Conservation (phyloP, 1,140 invertebrate species). For the Atta texana region DNA sequence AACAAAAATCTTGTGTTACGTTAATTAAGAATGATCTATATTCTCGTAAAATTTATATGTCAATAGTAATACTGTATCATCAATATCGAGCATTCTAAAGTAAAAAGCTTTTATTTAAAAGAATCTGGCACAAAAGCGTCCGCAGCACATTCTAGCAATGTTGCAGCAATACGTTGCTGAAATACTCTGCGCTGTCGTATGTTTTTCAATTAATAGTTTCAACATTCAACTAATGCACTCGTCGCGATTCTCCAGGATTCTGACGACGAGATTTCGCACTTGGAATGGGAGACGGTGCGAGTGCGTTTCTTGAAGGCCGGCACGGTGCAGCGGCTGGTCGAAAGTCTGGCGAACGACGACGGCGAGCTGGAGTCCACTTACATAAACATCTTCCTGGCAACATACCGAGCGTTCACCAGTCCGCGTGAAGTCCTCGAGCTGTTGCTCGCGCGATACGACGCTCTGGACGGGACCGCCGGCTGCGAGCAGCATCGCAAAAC, state of each 20-base stretch:
- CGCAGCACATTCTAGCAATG: too few species aligned
- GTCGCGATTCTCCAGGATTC: slow-evolving; percentile 88
- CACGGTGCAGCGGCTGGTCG: slow-evolving; percentile 96
- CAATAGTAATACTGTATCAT: too few species aligned
- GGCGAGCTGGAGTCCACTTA: slow-evolving; percentile 99
- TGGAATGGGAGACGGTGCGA: slow-evolving; percentile 99
- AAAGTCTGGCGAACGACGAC: slow-evolving; percentile 96
- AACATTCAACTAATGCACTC: background rate
- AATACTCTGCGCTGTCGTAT: too few species aligned
- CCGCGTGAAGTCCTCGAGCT: slow-evolving; percentile 93
- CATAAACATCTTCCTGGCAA: slow-evolving; percentile 98
- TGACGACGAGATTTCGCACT: slow-evolving; percentile 96
- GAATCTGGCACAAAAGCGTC: too few species aligned
- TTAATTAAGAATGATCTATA: too few species aligned
- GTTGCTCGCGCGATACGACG: slow-evolving; percentile 92
- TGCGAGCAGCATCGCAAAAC: slow-evolving; percentile 93
- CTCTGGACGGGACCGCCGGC: slow-evolving; percentile 87
- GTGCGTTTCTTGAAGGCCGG: slow-evolving; percentile 98
- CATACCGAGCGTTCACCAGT: slow-evolving; percentile 95
- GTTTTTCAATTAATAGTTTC: background rate
- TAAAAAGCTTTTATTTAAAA: too few species aligned
- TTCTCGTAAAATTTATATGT: too few species aligned
- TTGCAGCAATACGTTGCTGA: too few species aligned
- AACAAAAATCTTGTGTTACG: too few species aligned
- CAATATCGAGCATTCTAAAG: too few species aligned